Evolutionary conservation across 2,888 invertebrate species (phyloP).

Genomic region (Mamestra brassicae): DNA sequence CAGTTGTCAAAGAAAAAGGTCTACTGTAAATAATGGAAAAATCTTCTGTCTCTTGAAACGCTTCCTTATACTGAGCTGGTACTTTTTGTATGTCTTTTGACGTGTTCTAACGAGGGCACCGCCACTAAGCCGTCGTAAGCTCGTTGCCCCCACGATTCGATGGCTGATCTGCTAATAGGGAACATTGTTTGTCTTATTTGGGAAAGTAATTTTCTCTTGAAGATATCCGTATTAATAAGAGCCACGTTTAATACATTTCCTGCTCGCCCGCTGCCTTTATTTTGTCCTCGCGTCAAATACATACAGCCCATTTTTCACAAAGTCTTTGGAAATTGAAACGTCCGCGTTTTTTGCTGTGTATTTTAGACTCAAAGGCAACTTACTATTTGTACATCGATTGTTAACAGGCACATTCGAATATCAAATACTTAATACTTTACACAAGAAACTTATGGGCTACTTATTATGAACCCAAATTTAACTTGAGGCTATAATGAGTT

Average conservation of each 20-base stretch:
- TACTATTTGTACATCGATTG: conserved; percentile 27
- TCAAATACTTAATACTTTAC: conserved; percentile 40
- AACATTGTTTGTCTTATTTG: conserved; percentile 57
- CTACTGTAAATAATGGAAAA: conserved; percentile 47
- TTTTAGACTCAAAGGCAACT: conserved; percentile 36
- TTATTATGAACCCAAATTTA: conserved; percentile 17
- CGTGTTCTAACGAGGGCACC: conserved; percentile 63
- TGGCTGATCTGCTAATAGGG: conserved; percentile 65
- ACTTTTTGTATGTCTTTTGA: conserved; percentile 60
- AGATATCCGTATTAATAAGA: conserved; percentile 44
- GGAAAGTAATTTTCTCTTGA: conserved; percentile 52
- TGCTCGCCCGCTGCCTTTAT: conserved; percentile 17
- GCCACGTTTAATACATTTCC: conserved; percentile 40
- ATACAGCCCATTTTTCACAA: conserved; percentile 2
- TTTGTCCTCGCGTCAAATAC: conserved; percentile 22
- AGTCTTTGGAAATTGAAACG: conserved; percentile 19
- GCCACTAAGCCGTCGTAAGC: conserved; percentile 64
- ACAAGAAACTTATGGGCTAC: conserved; percentile 12
- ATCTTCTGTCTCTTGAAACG: conserved; percentile 18
- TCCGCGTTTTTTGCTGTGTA: conserved; percentile 26
- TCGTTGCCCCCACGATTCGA: conserved; percentile 55
- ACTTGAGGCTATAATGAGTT: conserved; percentile 49
- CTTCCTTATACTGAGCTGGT: conserved; percentile 39
- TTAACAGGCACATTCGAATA: conserved; percentile 31
- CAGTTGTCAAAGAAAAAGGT: conserved; percentile 36